Conservation (phyloP, 2,888 invertebrate genomes). For the Pristionchus exspectatus region DNA sequence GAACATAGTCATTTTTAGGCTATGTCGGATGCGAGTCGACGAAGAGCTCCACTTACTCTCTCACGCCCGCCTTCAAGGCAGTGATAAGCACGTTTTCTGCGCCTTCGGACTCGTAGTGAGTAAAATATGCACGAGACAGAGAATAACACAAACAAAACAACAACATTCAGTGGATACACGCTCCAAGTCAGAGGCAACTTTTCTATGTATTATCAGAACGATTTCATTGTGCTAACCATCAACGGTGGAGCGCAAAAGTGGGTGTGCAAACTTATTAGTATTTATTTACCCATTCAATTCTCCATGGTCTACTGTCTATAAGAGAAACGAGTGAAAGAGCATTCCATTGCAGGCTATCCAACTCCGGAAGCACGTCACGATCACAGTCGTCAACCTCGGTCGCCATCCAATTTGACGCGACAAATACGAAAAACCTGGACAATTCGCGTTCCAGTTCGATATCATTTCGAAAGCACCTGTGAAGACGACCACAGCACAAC, state of each 20-base stretch:
- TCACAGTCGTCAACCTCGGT: not conserved
- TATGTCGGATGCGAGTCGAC: not conserved
- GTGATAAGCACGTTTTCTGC: not conserved
- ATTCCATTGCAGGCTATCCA: not conserved
- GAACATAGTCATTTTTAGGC: no score
- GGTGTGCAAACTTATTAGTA: not conserved
- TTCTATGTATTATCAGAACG: not conserved
- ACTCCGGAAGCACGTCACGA: not conserved
- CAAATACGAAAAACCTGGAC: not conserved
- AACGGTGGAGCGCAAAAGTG: not conserved
- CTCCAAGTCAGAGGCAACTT: not conserved
- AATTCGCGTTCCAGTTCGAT: not conserved
- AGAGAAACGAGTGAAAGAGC: no score
- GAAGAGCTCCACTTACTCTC: not conserved
- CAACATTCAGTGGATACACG: not conserved
- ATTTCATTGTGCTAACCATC: not conserved
- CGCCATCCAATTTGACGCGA: not conserved
- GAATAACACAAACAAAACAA: not conserved
- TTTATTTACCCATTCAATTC: no score
- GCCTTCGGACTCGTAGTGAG: not conserved
- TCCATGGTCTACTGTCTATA: no score
- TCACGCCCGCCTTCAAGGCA: not conserved
- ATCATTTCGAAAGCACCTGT: not conserved
- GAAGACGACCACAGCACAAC: not conserved
- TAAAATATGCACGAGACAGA: not conserved